Evolutionary conservation across 2,888 invertebrate species (phyloP).

Genomic region (Microctonus brassicae): DNA sequence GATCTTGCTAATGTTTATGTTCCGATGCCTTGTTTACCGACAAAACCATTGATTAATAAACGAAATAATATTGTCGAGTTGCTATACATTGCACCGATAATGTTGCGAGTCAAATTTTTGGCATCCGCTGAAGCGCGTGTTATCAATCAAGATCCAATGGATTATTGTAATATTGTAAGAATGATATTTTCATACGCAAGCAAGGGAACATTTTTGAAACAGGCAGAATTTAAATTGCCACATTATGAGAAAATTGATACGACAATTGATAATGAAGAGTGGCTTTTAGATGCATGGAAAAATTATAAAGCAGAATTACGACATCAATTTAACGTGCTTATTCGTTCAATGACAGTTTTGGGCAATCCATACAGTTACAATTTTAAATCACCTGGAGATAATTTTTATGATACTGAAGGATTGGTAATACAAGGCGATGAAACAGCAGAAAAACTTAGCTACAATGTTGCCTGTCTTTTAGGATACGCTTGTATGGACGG

Average conservation of each 20-base stretch:
- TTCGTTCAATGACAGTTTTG: constrained; percentile 82
- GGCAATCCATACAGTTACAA: constrained; percentile 80
- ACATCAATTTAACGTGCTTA: constrained; percentile 85
- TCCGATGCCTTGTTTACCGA: constrained; percentile 44
- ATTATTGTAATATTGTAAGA: constrained; percentile 58
- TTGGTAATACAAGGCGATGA: constrained; percentile 59
- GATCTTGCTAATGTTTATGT: constrained; percentile 58
- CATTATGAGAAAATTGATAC: constrained; percentile 76
- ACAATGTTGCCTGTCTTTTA: constrained; percentile 68
- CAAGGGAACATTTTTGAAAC: constrained; percentile 60
- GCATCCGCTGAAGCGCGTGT: constrained; percentile 57
- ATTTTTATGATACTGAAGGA: constrained; percentile 55
- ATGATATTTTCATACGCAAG: constrained; percentile 60
- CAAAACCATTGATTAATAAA: constrained; percentile 39
- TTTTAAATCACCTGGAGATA: constrained; percentile 54
- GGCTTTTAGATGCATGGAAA: constrained; percentile 73
- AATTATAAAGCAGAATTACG: constrained; percentile 81
- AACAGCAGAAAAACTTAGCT: constrained; percentile 64
- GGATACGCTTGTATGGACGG: constrained; percentile 69
- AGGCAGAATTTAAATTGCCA: constrained; percentile 70
- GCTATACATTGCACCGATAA: constrained; percentile 74
- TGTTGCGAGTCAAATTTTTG: constrained; percentile 75
- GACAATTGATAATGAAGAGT: constrained; percentile 71
- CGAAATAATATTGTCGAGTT: constrained; percentile 71
- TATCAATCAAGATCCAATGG: constrained; percentile 49